Base-by-base conservation (phyloP, 53 echinoderm and acorn worm species). In the Echinometra lucunter region DNA sequence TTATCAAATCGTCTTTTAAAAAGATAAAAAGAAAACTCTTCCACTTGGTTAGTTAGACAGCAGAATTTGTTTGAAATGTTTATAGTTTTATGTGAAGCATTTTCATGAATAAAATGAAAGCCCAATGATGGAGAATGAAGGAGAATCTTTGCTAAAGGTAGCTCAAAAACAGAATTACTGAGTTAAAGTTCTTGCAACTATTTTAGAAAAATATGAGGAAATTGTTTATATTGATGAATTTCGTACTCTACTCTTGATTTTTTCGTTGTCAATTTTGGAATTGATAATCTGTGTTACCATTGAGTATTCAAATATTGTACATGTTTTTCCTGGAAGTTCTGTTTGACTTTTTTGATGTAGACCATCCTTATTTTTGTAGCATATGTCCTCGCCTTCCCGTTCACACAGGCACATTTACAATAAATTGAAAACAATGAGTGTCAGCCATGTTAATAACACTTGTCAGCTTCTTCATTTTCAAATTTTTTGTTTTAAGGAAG, bases 311-410 rank as follows among this genome's bases (percentile, higher is more conserved):
- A 85, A 49, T 83, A 49, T 85, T 85, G n/a, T 89, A 89, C 60
- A 60, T 37, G 60, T 89, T 89, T 56, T 27, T 25, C 60, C 60
- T 18, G 18, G 40, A 60, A 60, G 60, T 89, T 91, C 30, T 91
- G 44, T 91, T 90, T 91, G 40, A 91, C 37, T 45, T 69, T 66
- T 91, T 91, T 69, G 44, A 66, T 91, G 91, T 91, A 92, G 80
- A 58, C 92, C 92, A n/a, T 57, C 92, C 72, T 60, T 92, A 92
- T 78, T 92, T 91, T 78, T 92, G 92, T 92, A 92, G 92, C 78
- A 55, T 92, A 72, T 92, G 75, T 55, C 92, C 92, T 60, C 55
- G 92, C 92, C 78, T 57, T 55, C 58, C 80, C 55, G 15, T 57
- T 75, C 80, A 57, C 92, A 78, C 92, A 56, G 92, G 92, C 92